Base-by-base conservation (phyloP, 2,113 vertebrate genomes). In the Camelus dromedarius region DNA sequence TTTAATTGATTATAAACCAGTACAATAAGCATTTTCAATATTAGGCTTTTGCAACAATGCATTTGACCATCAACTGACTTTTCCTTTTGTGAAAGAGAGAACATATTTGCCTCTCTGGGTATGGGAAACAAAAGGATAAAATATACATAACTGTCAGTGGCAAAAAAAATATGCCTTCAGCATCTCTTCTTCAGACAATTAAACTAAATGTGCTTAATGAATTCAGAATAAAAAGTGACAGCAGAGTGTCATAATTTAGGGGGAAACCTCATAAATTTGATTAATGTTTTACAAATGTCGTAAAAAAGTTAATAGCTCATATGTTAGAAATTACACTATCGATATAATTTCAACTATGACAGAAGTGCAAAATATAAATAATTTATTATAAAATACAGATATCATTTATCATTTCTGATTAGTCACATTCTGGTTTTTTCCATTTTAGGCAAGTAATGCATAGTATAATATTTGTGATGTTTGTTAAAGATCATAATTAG, bases 231-330 rank as follows among this genome's bases (percentile, higher is more conserved):
- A 93, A 96, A 96, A 86, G 67, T 89, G 42, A 84, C 66, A 94
- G 58, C 66, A 96, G n/a, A 30, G 1, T 88, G 46, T 96, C 79
- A 81, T 42, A 89, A 83, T 96, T 96, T 82, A 83, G 87, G 69
- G 62, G 8, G 24, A 96, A 95, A 70, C 18, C 58, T 96, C 92
- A 80, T 90, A 96, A 93, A 77, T 96, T 93, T 96, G 91, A 95
- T 96, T 79, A 96, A 96, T 96, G 60, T 96, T 97, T 96, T 96
- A 89, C 26, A 96, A 96, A 93, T 93, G 66, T 92, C 90, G 92
- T 96, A 96, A 93, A 95, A 97, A 96, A 96, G 58, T 97, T 97
- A 97, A 91, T 91, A 96, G 70, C 76, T 95, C 60, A 81, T 92
- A 85, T 90, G 76, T 86, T 92, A 93, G 72, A 95, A 96, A 97